phyloP scores from a whole-genome alignment of 2,113 vertebrate species.

The Seriola quinqueradiata region DNA sequence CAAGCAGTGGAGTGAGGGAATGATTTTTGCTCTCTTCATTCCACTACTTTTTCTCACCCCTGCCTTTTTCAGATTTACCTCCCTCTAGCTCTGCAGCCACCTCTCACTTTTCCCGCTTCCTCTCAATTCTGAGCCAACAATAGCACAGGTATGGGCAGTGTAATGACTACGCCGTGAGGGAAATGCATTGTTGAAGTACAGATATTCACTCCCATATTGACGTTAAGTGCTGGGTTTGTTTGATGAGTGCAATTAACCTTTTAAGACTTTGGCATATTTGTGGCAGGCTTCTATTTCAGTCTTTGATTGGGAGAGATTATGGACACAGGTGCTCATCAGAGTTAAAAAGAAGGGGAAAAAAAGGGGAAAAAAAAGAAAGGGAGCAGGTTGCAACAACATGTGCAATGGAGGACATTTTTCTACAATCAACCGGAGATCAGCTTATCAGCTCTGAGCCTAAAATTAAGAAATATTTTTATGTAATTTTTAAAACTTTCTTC shows the following conservation, averaged over 20 bases:
- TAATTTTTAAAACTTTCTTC: not conserved
- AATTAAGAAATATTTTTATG: not conserved
- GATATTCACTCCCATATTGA: slow-evolving; percentile 7
- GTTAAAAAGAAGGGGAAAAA: not conserved
- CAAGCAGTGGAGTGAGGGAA: slow-evolving; percentile 20
- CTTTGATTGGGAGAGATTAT: slow-evolving; percentile 16
- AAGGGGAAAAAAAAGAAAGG: too few species aligned
- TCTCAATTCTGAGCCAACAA: not conserved
- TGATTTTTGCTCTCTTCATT: slow-evolving; percentile 26
- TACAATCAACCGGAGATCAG: not conserved
- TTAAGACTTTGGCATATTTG: not conserved
- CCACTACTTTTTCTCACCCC: not conserved
- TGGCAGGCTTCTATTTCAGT: slow-evolving; percentile 27
- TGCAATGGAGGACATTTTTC: not conserved
- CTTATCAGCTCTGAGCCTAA: not conserved
- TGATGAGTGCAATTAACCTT: slow-evolving; percentile 44
- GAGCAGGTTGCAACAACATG: not conserved
- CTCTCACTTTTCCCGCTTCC: slow-evolving; percentile 14
- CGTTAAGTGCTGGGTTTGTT: not conserved
- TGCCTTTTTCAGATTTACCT: slow-evolving; percentile 9
- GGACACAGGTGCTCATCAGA: slow-evolving; percentile 3
- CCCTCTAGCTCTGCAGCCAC: slow-evolving; percentile 11
- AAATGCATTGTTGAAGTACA: slow-evolving; percentile 6
- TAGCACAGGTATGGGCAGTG: not conserved
- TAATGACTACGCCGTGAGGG: not conserved